These are phyloP conservation scores for Hermodice carunculata DNA, from an alignment of 2,888 invertebrate genomes.

Conservation along the genomic window DNA sequence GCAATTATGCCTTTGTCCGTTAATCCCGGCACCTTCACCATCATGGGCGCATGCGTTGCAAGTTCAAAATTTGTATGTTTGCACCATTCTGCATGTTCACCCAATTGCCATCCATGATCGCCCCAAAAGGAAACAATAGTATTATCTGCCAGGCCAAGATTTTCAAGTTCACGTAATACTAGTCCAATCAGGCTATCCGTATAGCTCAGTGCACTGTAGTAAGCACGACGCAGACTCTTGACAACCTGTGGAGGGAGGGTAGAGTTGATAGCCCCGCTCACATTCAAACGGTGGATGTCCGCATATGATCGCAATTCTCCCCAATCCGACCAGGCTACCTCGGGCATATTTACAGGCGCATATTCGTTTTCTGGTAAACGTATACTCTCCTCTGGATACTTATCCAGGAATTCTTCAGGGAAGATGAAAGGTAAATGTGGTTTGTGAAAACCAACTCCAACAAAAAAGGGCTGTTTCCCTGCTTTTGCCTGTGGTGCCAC, in stretches of 20 bases:
- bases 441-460: slow-evolving; percentile 27
- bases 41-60: slow-evolving; percentile 25
- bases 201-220: slow-evolving; percentile 45
- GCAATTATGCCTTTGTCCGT: slow-evolving; percentile 7
- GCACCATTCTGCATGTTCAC: slow-evolving; percentile 32
- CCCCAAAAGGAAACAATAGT: slow-evolving; percentile 48
- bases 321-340: slow-evolving; percentile 20
- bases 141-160: slow-evolving; percentile 37
- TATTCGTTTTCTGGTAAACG: slow-evolving; percentile 17
- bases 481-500: slow-evolving; percentile 5
- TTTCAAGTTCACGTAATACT: slow-evolving; percentile 34
- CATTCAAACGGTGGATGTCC: slow-evolving; percentile 21
- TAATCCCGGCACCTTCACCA: slow-evolving; percentile 21
- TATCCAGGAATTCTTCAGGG: slow-evolving; percentile 22
- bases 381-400: slow-evolving; percentile 13
- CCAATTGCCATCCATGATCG: slow-evolving; percentile 54
- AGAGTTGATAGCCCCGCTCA: slow-evolving; percentile 20
- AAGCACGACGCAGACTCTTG: slow-evolving; percentile 39
- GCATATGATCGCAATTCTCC: slow-evolving; percentile 21
- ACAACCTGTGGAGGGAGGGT: slow-evolving; percentile 18
- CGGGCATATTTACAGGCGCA: slow-evolving; percentile 25
- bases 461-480: slow-evolving; percentile 20
- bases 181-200: slow-evolving; percentile 42
- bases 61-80: slow-evolving; percentile 32
- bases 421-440: slow-evolving; percentile 32